phyloP scores from a whole-genome alignment of 2,888 invertebrate species.

The Melikaiella ostensackeni region DNA sequence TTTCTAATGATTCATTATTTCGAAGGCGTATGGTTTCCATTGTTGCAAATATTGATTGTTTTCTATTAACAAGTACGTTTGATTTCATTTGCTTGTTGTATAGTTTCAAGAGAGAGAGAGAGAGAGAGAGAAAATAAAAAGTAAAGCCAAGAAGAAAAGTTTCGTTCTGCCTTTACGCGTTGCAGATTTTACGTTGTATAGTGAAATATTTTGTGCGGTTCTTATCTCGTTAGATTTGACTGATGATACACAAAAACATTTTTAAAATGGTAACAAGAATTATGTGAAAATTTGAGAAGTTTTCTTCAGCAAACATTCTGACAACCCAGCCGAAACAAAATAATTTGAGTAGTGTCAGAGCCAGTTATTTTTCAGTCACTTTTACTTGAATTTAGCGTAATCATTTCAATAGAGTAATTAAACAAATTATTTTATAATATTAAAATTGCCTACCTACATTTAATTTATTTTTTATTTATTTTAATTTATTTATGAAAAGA shows the following conservation, averaged over 20 bases:
- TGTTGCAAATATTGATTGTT: not conserved
- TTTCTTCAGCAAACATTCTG: too few relatives aligned
- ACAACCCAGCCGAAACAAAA: too few relatives aligned
- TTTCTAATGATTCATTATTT: not conserved
- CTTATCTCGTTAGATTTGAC: not conserved
- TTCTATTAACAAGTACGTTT: not conserved
- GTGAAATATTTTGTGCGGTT: not conserved
- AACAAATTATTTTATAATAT: too few relatives aligned
- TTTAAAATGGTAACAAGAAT: too few relatives aligned
- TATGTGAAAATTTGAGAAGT: too few relatives aligned
- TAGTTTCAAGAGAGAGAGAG: not conserved
- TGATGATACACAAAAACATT: not conserved
- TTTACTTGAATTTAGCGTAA: too few relatives aligned
- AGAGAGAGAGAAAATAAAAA: not conserved
- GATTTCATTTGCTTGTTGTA: not conserved
- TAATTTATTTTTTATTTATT: too few relatives aligned
- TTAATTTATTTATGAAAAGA: too few relatives aligned
- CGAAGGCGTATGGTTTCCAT: not conserved
- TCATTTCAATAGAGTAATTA: too few relatives aligned
- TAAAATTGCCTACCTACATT: too few relatives aligned
- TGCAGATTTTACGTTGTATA: not conserved
- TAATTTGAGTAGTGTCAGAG: too few relatives aligned
- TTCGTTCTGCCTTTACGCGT: not conserved
- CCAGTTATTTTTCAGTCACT: too few relatives aligned
- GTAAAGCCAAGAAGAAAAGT: not conserved